phyloP scores from a whole-genome alignment of 1,140 invertebrate genomes.

The Euura lappo region DNA sequence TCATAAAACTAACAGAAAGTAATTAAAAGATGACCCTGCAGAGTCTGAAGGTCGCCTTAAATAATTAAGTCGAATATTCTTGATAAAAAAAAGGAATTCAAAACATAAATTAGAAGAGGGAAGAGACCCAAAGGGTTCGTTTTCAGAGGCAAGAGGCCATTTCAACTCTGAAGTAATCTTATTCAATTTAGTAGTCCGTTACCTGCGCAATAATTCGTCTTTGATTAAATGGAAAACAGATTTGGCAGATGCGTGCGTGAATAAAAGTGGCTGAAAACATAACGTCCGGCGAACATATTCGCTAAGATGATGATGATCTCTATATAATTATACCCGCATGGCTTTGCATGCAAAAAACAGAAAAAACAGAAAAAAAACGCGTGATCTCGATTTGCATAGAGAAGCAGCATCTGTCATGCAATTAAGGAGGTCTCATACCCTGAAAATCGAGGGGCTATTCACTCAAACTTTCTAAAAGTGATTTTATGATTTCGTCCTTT shows the following conservation, averaged over 20 bases:
- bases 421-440: too few relatives aligned
- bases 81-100: background rate
- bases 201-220: background rate
- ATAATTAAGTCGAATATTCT: background rate
- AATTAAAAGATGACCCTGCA: background rate
- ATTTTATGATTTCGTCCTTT: too few relatives aligned
- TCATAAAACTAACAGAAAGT: slow-evolving; percentile 7
- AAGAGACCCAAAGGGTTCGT: background rate
- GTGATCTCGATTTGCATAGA: slow-evolving; percentile 41
- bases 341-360: slow-evolving; percentile 10
- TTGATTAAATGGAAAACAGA: slow-evolving; percentile 1
- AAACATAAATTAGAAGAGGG: too few relatives aligned
- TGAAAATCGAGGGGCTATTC: background rate
- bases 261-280: background rate
- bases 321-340: slow-evolving; percentile 41
- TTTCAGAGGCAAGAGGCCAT: background rate
- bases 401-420: slow-evolving; percentile 35
- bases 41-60: background rate
- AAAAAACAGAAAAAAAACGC: slow-evolving; percentile 22
- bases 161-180: background rate
- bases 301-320: slow-evolving; percentile 37
- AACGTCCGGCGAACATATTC: slow-evolving; percentile 7
- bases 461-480: too few relatives aligned
- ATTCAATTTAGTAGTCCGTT: background rate
- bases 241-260: background rate